These are phyloP conservation scores for Anthopleura sola DNA, from an alignment of 64 coral and sea anemone species.

Conservation along the genomic window DNA sequence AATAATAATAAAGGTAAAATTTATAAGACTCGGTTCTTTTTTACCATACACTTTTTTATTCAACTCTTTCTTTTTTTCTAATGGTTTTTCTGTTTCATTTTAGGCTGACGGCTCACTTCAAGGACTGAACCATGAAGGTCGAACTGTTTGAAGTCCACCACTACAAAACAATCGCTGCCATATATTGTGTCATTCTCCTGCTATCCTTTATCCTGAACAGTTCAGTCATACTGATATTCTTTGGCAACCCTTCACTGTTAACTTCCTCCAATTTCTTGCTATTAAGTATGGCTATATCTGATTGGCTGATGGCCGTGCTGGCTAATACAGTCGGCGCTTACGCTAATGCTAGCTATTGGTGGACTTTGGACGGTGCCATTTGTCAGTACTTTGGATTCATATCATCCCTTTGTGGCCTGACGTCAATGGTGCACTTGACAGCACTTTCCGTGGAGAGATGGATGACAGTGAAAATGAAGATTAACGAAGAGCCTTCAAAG, in stretches of 20 bases:
- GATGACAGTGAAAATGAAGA: conserved; percentile 6
- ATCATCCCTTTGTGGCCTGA: conserved; percentile 26
- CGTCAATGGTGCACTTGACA: conserved; percentile 55
- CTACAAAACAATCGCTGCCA: conserved; percentile 16
- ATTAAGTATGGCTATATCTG: conserved; percentile 69
- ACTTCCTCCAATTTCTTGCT: conserved; percentile 38
- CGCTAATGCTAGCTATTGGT: conserved; percentile 24
- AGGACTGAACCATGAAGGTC: background rate
- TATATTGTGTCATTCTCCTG: conserved; percentile 5
- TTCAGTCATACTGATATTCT: conserved; percentile 11
- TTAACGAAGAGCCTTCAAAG: conserved; percentile 7
- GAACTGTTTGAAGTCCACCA: background rate
- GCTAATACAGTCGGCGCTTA: conserved; percentile 28
- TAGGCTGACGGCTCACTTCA: background rate
- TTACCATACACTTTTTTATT: too few species aligned
- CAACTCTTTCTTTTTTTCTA: too few species aligned
- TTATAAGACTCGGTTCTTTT: too few species aligned
- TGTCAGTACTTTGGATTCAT: conserved; percentile 51
- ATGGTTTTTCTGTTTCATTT: background rate
- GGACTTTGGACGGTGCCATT: background rate
- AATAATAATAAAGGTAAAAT: too few species aligned
- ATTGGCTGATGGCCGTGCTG: conserved; percentile 47
- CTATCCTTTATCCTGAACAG: conserved; percentile 21
- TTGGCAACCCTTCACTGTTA: background rate
- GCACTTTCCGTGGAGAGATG: conserved; percentile 47